Base-by-base conservation (phyloP, 2,888 invertebrate genomes). In the Halictus quadricinctus region DNA sequence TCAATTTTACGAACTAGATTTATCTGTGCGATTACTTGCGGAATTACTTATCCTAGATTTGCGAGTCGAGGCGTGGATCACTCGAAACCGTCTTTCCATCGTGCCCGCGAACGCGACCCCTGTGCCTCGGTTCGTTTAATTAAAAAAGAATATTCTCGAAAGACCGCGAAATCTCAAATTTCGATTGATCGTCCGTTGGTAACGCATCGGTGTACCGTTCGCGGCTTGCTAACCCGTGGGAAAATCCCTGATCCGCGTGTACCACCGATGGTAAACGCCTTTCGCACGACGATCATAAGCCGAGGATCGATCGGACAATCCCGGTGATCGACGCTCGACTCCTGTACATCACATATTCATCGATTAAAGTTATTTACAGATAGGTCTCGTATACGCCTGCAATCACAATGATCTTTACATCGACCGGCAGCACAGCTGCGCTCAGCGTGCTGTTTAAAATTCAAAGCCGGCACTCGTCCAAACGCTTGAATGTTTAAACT, bases 331-430 rank as follows among this genome's bases (percentile, higher is more conserved):
- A 79, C 87, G 83, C 88, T 86, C 89, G 89, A 87, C 89, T 89
- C 88, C 86, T 88, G 86, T 88, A 90, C 86, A 86, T 89, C 86
- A 86, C 89, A 87, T 87, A 83, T 81, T 79, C 89, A 86, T 88
- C 82, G 84, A 83, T 88, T 88, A 90, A 89, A 86, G 84, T 85
- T 94, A 94, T 94, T 93, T 94, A 94, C 94, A 94, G 90, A 93
- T 94, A 93, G 93, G 93, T 92, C 90, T 91, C 94, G 94, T 94
- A 94, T 94, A 94, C 94, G 91, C 94, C 93, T 92, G 93, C 93
- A 93, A 94, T 94, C 94, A 94, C 94, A 94, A 94, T 94, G 91
- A 84, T 90, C 91, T 72, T 83, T 89, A 74, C 87, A 80, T 83
- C 90, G 83, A 88, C 78, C 86, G 86, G 36, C 54, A 73, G 73